Percentiles rank a stretch among this genome's conserved stretches.
Conservation (phyloP, 2,888 invertebrate genomes). For the Pteria penguin region DNA sequence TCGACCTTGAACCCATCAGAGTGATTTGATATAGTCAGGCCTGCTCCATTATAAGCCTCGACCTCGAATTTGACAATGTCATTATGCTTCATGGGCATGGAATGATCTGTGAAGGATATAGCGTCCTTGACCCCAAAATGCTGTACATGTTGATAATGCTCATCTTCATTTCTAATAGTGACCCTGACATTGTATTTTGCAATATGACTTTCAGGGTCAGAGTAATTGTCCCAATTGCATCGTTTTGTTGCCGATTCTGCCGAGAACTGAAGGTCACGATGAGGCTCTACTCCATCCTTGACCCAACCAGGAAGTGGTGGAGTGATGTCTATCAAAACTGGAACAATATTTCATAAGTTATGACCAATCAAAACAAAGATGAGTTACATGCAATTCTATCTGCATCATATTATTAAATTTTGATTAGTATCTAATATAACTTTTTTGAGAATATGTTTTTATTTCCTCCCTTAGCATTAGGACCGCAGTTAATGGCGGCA, state of each 20-base stretch:
- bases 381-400: too few species aligned
- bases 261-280: conserved; percentile 45
- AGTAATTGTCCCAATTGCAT: conserved; percentile 50
- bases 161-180: conserved; percentile 50
- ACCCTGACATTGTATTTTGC: conserved; percentile 52
- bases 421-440: too few species aligned
- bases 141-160: conserved; percentile 16
- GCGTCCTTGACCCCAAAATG: conserved; percentile 44
- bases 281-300: conserved; percentile 45
- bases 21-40: conserved; percentile 31
- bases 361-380: too few species aligned
- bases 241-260: conserved; percentile 54
- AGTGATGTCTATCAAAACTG: conserved; percentile 60
- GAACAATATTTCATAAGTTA: too few species aligned
- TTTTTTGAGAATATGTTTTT: too few species aligned
- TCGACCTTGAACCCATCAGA: conserved; percentile 63
- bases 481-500: too few species aligned
- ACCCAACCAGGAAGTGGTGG: conserved; percentile 51
- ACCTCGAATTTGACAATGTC: conserved; percentile 50
- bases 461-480: too few species aligned
- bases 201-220: conserved; percentile 58
- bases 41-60: conserved; percentile 62
- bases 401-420: too few species aligned
- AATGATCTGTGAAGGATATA: conserved; percentile 45
- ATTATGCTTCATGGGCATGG: conserved; percentile 45